Evolutionary conservation across 2,797 vertebrate genomes (phyloP).

Genomic region (Darevskia nairensis): DNA sequence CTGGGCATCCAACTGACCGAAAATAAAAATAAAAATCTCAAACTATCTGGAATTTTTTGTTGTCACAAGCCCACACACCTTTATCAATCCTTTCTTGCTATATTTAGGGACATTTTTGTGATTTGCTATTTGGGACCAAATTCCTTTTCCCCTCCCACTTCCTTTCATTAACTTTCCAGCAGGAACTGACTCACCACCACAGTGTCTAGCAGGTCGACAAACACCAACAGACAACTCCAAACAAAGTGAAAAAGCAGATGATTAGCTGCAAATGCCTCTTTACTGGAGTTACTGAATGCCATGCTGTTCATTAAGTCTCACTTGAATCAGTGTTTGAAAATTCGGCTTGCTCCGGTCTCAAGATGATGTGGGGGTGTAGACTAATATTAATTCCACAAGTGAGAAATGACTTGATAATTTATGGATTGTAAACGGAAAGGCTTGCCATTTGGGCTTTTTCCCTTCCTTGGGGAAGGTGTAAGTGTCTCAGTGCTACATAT

Average conservation of each 20-base stretch:
- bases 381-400: conserved; percentile 77
- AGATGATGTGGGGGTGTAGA: conserved; percentile 69
- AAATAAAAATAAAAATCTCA: no score
- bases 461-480: conserved; percentile 70
- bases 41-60: neutral
- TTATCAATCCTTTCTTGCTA: neutral
- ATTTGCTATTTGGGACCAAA: rapidly evolving
- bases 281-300: conserved; percentile 53
- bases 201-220: conserved; percentile 44
- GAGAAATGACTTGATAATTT: conserved; percentile 82
- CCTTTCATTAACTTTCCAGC: neutral
- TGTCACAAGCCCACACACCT: neutral
- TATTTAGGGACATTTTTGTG: neutral
- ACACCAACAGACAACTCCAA: conserved; percentile 54
- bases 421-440: conserved; percentile 80
- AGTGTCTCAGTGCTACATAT: conserved; percentile 66
- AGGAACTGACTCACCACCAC: neutral
- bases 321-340: conserved; percentile 80
- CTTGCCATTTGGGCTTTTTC: conserved; percentile 47
- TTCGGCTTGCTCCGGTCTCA: conserved; percentile 76
- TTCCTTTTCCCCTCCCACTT: rapidly evolving
- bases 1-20: neutral
- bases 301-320: conserved; percentile 72
- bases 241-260: conserved; percentile 64
- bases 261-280: conserved; percentile 63